These are phyloP conservation scores for Scleropages formosus DNA, from an alignment of 2,797 vertebrate genomes.

Conservation along the genomic window DNA sequence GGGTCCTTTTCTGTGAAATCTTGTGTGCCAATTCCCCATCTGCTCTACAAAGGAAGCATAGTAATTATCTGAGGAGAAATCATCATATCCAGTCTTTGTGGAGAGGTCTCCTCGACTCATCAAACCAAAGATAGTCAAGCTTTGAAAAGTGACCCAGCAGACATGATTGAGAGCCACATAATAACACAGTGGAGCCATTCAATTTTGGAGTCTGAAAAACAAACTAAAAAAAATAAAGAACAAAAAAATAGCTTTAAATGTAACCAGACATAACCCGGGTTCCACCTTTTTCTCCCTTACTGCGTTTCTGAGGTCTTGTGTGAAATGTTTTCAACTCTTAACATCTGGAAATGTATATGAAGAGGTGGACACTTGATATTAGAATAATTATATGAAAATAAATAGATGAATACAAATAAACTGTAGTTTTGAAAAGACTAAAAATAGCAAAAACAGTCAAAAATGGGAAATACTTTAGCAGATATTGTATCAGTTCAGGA, in stretches of 20 bases:
- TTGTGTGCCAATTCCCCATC: neutral
- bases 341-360: too few species aligned
- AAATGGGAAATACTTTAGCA: too few species aligned
- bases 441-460: too few species aligned
- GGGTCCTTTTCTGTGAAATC: neutral
- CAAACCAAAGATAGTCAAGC: neutral
- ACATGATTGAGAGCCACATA: constrained; percentile 4
- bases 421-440: too few species aligned
- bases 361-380: too few species aligned
- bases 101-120: neutral
- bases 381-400: too few species aligned
- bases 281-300: too few species aligned
- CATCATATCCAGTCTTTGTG: constrained; percentile 1
- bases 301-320: too few species aligned
- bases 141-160: neutral
- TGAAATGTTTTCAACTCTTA: too few species aligned
- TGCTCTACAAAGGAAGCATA: neutral
- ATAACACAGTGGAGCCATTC: constrained; percentile 10
- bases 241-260: neutral
- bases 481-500: too few species aligned
- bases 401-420: too few species aligned
- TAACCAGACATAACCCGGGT: too few species aligned
- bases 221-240: neutral
- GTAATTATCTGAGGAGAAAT: constrained; percentile 9
- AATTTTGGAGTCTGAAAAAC: constrained; percentile 14